These are phyloP conservation scores for Phyllotreta cruciferae DNA, from an alignment of 2,888 invertebrate genomes.

Conservation along the genomic window DNA sequence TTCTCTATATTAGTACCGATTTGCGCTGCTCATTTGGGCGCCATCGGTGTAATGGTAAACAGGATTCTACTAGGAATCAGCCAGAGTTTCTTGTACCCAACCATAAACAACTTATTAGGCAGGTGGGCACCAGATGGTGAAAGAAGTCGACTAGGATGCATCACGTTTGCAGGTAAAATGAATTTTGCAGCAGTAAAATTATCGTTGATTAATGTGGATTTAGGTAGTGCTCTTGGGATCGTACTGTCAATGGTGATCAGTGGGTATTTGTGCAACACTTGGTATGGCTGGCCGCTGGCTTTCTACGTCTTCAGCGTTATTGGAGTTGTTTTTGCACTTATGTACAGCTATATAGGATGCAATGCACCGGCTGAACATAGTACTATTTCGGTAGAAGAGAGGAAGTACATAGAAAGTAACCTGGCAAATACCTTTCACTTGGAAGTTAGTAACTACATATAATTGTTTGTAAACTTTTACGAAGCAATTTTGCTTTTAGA, in stretches of 20 bases:
- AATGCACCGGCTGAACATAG: constrained; percentile 69
- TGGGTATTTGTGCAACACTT: constrained; percentile 72
- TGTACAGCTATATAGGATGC: constrained; percentile 70
- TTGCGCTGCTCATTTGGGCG: constrained; percentile 69
- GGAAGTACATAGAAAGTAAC: constrained; percentile 67
- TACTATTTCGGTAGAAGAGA: constrained; percentile 69
- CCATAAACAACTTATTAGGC: constrained; percentile 74
- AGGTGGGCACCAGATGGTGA: constrained; percentile 77
- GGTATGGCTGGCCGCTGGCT: constrained; percentile 78
- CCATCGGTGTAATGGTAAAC: constrained; percentile 68
- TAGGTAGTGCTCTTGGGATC: constrained; percentile 79
- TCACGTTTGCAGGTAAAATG: constrained; percentile 65
- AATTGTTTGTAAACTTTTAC: not conserved
- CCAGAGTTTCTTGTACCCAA: constrained; percentile 76
- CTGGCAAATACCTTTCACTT: constrained; percentile 29
- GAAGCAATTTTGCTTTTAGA: too few species aligned
- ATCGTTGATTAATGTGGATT: not conserved
- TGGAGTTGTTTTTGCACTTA: constrained; percentile 67
- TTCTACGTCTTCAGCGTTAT: constrained; percentile 76
- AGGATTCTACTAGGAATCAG: constrained; percentile 76
- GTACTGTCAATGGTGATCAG: constrained; percentile 77
- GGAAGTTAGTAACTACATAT: constrained; percentile 3
- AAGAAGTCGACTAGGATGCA: constrained; percentile 73
- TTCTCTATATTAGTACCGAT: constrained; percentile 72
- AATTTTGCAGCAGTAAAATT: too few species aligned